Base-by-base conservation (phyloP, 2,113 vertebrate species). In the Colistium nudipinnis region DNA sequence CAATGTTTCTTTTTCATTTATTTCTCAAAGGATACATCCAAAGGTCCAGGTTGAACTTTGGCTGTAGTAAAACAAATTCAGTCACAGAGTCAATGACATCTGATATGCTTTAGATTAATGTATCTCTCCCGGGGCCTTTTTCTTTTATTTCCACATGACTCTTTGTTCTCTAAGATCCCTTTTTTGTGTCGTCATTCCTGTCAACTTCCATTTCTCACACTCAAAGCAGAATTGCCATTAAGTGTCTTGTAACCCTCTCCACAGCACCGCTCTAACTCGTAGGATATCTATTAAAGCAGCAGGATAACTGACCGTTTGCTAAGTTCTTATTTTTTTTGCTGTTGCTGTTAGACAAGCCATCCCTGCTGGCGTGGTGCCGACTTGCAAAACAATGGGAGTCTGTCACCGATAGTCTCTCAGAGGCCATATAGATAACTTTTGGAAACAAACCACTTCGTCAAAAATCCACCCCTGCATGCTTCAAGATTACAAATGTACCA, bases 351-450 rank as follows among this genome's bases (percentile, higher is more conserved):
- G 62, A 75, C 55, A 72, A 62, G 55, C 56, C 55, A 7, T 51
- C 45, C 25, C 16, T 53, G 31, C 48, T 74, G 76, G 77, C 69
- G 11, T 0, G 0, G 4, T 49, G 53, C 72, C 80, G 65, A 35
- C 24, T 2, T 39, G 44, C 31, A 69, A 63, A 77, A 81, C 69
- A 78, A 55, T 24, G 22, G 54, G 20, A 63, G 38, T 51, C 57
- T 62, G 48, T 78, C 68, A 73, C 44, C 38, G 33, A 74, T 59
- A 57, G 60, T 81, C 68, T 81, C 51, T 64, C 20, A 41, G 68
- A 53, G 35, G 44, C 62, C 47, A 27, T 14, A 81, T 9, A 83
- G 60, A 81, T 83, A 62, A 71, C 25, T 71, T 67, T 52, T 45
- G 60, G 59, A 71, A 60, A 52, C 38, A 17, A 45, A 64, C 43